These are phyloP conservation scores for Sinonovacula constricta DNA, from an alignment of 1,140 invertebrate species.

Conservation along the genomic window DNA sequence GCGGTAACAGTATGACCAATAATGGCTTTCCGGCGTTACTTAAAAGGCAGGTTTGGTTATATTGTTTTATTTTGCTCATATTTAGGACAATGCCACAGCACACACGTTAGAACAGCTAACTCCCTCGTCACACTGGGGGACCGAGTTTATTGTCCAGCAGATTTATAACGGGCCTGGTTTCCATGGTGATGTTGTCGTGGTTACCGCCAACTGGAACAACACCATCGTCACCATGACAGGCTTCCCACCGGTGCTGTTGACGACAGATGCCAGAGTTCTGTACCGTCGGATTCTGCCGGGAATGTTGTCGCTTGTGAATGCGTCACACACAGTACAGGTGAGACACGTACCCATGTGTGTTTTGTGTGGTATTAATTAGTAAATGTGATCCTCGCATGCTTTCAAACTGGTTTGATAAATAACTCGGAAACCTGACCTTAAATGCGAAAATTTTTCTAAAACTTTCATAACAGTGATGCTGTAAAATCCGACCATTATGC, in stretches of 20 bases:
- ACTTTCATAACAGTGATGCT: too few relatives aligned
- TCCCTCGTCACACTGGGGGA: slow-evolving; percentile 39
- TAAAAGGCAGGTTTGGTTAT: too few relatives aligned
- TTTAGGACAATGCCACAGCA: background rate
- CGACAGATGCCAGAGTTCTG: background rate
- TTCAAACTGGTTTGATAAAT: too few relatives aligned
- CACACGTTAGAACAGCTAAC: slow-evolving; percentile 43
- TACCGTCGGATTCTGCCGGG: slow-evolving; percentile 13
- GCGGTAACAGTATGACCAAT: too few relatives aligned
- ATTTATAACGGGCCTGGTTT: background rate
- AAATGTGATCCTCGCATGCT: too few relatives aligned
- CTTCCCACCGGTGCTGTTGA: slow-evolving; percentile 6
- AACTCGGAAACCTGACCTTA: too few relatives aligned
- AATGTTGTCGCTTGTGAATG: slow-evolving; percentile 5
- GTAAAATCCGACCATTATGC: too few relatives aligned
- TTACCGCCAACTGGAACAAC: slow-evolving; percentile 3
- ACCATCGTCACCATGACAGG: slow-evolving; percentile 23
- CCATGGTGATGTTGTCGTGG: slow-evolving; percentile 40
- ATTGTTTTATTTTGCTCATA: too few relatives aligned
- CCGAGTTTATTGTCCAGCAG: slow-evolving; percentile 12
- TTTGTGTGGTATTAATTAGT: too few relatives aligned
- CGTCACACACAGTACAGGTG: slow-evolving; percentile 29
- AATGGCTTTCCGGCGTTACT: too few relatives aligned
- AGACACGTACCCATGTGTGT: too few relatives aligned
- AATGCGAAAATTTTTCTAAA: too few relatives aligned